Evolutionary conservation across 2,888 invertebrate species (phyloP), one percentile per base, ranked within the genome.

Genomic region (Lissonota sp.): DNA sequence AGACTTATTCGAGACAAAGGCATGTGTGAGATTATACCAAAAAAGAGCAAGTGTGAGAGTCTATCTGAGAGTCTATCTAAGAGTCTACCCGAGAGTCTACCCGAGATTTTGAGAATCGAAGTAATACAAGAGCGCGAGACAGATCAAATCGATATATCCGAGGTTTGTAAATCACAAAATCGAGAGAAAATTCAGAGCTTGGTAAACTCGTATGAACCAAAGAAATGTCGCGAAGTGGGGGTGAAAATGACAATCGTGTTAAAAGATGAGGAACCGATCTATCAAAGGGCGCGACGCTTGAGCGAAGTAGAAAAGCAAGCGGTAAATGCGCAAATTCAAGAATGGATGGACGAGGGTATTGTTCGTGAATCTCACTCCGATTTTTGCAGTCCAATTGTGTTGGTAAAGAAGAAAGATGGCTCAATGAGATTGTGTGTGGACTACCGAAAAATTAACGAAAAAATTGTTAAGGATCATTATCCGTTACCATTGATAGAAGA

Each of bases 171-270:
- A 42, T 26, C 53, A 6, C 10, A 63, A 12, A 10, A 79, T 12
- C 72, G 69, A 6, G 55, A 62, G n/a, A 60, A 26, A 44, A 55
- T 79, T 39, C 62, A 12, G 37, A 42, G 14, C n/a, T 8, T 79
- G 12, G 55, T 79, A 16, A 7, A 0, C 40, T 66, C 42, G 4
- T 82, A 46, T 10, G 63, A 16, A 42, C 79, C 80, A 7, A 69
- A 51, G 6, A 12, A 55, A 46, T 64, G 51, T 12, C 78, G 76
- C 44, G 60, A 79, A 12, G 66, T 80, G 0, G 62, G 64, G 8
- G 80, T 87, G 14, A 83, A 86, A 26, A 88, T 87, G 80, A 80
- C 80, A 72, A 87, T 88, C 37, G 76, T 89, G 7, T 55, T 90
- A 1, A 86, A 84, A 76, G 88, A 84, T 53, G 85, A 83, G n/a